Evolutionary conservation across 1,140 invertebrate species (phyloP).

Genomic region (Drosophila fuyamai): DNA sequence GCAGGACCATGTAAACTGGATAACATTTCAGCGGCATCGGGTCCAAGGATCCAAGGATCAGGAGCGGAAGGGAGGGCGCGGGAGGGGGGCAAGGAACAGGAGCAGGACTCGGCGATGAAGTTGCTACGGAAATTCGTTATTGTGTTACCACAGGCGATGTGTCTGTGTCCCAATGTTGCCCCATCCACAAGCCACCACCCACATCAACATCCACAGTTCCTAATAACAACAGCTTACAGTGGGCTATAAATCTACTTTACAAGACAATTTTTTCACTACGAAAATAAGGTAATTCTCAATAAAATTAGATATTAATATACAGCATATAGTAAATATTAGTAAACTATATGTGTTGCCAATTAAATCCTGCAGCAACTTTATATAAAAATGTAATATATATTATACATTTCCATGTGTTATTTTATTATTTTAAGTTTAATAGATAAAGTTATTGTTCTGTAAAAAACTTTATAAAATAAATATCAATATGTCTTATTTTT

Average conservation of each 20-base stretch:
- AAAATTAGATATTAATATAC: too few species aligned
- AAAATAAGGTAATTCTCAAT: too few species aligned
- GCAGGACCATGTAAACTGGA: conserved; percentile 70
- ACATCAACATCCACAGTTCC: conserved; percentile 49
- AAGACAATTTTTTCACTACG: too few species aligned
- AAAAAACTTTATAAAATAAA: too few species aligned
- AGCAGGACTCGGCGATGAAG: conserved; percentile 66
- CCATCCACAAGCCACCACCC: conserved; percentile 15
- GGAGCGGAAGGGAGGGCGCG: not conserved
- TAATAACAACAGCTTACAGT: conserved; percentile 58
- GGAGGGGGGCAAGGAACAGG: conserved; percentile 5
- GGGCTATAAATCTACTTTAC: not conserved
- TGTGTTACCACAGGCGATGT: conserved; percentile 84
- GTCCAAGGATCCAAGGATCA: conserved; percentile 8
- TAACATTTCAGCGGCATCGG: conserved; percentile 63
- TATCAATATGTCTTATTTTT: too few species aligned
- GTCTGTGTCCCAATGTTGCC: conserved; percentile 78
- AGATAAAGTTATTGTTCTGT: too few species aligned
- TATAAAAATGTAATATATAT: too few species aligned
- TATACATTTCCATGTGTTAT: too few species aligned
- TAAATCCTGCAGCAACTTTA: too few species aligned
- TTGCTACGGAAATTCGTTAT: conserved; percentile 84
- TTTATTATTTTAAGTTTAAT: too few species aligned
- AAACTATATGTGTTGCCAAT: too few species aligned
- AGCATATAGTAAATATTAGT: too few species aligned